Evolutionary conservation across 2,888 invertebrate species (phyloP), one percentile per base, ranked within the genome.

Genomic region (Deilephila porcellus): DNA sequence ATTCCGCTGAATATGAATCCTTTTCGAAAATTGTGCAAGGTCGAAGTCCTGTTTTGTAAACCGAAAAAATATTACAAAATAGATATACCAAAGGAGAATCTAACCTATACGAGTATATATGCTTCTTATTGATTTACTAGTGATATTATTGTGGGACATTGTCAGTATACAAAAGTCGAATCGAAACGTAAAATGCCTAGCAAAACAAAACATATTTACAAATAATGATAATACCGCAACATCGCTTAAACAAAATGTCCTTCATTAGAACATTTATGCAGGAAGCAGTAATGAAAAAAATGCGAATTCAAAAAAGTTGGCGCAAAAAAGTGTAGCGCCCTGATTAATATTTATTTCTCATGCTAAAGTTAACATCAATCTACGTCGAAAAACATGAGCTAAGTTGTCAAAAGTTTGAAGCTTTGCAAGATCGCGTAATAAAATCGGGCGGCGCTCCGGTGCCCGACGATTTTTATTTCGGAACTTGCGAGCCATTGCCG

Each of bases 381-480:
- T 83, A 82, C 81, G 88, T 87, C 88, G 79, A 79, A 85, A 83
- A 85, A 88, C 86, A 87, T 81, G 84, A 85, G 81, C 80, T 79
- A 76, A 84, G 80, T 86, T 83, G 86, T 86, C 85, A 86, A 83
- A 88, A 88, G 82, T 88, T 83, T 79, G 79, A 82, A 86, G 82
- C 84, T 88, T 85, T 84, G 81, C 84, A 79, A 87, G 82, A 87
- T 85, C 81, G 79, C 81, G 83, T 86, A 89, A 89, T 89, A 88
- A 88, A 86, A 85, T 83, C 80, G 82, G 76, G 78, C 74, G 72
- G 74, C 72, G 80, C 79, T 83, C 79, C 79, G 81, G 76, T 77
- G 81, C 80, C 82, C 81, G 78, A 80, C 78, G 80, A 81, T 85
- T 86, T 88, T 86, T 84, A 72, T 77, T 77, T 81, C 77, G 71